Conservation (phyloP, 2,888 invertebrate genomes). For the Philhelius pedissequus region DNA sequence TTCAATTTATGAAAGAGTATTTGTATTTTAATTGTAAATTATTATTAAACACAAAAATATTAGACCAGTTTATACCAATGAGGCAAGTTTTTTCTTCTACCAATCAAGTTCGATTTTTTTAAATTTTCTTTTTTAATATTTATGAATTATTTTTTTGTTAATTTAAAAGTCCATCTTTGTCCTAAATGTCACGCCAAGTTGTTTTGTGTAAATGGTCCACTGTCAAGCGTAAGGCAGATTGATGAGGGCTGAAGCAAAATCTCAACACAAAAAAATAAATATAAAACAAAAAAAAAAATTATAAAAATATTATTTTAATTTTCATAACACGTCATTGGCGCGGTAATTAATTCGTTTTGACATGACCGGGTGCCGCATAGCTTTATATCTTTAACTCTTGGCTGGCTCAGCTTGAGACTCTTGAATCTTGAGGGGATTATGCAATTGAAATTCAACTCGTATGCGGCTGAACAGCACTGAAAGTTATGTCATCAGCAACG, state of each 20-base stretch:
- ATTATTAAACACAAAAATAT: too few relatives aligned
- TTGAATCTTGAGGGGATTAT: conserved; percentile 35
- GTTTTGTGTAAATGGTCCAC: background rate
- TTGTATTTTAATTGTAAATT: too few relatives aligned
- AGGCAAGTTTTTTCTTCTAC: background rate
- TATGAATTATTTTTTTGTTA: too few relatives aligned
- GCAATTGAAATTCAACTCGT: conserved; percentile 43
- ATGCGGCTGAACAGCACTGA: conserved; percentile 13
- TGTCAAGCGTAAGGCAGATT: background rate
- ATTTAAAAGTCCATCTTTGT: too few relatives aligned
- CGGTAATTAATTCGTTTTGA: conserved; percentile 63
- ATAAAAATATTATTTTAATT: conserved; percentile 44
- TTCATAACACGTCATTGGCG: conserved; percentile 61
- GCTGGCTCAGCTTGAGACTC: conserved; percentile 25
- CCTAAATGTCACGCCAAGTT: background rate
- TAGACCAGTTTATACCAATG: background rate
- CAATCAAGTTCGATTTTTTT: background rate
- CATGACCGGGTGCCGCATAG: conserved; percentile 58
- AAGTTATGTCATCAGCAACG: conserved; percentile 42
- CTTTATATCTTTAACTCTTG: conserved; percentile 8
- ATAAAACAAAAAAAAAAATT: background rate
- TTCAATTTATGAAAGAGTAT: too few relatives aligned
- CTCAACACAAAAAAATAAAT: background rate
- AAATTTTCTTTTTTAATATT: background rate
- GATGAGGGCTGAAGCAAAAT: background rate